Base-by-base conservation (phyloP, 2,797 vertebrate genomes). In the Remorina albescens region DNA sequence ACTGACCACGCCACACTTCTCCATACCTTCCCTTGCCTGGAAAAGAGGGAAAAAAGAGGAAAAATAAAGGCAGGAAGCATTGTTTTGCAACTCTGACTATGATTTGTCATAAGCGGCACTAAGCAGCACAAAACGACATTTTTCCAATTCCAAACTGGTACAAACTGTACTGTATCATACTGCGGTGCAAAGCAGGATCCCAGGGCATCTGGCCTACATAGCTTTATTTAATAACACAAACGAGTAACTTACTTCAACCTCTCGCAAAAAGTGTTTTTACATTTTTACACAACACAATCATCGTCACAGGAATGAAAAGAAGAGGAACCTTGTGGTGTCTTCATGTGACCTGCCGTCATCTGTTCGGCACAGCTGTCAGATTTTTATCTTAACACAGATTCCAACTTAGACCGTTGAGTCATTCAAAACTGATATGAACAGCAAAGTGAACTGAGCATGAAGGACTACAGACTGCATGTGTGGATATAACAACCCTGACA, bases 21-120 rank as follows among this genome's bases (percentile, higher is more conserved):
- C 98, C 98, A 0, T 98, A 99, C 16, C 98, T 96, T n/a, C 98
- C 98, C 82, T 99, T 99, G 78, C 98, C 98, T 99, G 84, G 16
- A 0, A 13, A 19, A 15, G 6, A 46, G 15, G n/a, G n/a, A n/a
- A n/a, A n/a, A n/a, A n/a, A n/a, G n/a, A n/a, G n/a, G n/a, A n/a
- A n/a, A n/a, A n/a, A n/a, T n/a, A n/a, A n/a, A n/a, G n/a, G n/a
- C n/a, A n/a, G n/a, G n/a, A n/a, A n/a, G n/a, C n/a, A n/a, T n/a
- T n/a, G n/a, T n/a, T n/a, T n/a, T n/a, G n/a, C n/a, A 58, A 11
- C n/a, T 34, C 16, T 2, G 8, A 18, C 32, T 63, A 4, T 26
- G 34, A 49, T 58, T 60, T 44, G 5, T 58, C 50, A 65, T 42
- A 28, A 51, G 56, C 39, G 12, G 41, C 36, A 26, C 32, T 25